Percentiles rank a stretch among this genome's conserved stretches.
Evolutionary conservation across 2,797 vertebrate species (phyloP).

Genomic region (Tamandua tetradactyla): DNA sequence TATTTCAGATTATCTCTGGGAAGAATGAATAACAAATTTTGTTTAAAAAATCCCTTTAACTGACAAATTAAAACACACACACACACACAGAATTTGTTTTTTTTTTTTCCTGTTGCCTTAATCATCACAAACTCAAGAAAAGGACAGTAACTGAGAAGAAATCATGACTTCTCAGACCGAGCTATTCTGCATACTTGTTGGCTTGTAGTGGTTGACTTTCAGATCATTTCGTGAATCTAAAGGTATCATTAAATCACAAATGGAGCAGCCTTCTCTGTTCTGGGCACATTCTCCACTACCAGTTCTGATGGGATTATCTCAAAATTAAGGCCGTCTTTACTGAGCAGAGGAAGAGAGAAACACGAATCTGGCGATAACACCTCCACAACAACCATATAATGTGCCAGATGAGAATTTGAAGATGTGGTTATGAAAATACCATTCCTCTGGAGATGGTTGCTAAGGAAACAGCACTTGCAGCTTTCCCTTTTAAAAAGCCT

Average conservation of each 20-base stretch:
- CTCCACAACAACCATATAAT: accelerated
- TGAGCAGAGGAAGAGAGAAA: not conserved
- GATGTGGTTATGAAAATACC: not conserved
- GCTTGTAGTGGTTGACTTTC: not conserved
- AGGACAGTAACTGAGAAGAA: too few species aligned
- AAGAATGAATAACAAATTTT: not conserved
- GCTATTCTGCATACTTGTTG: too few species aligned
- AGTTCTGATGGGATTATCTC: not conserved
- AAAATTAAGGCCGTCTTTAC: not conserved
- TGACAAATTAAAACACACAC: too few species aligned
- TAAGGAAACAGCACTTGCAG: not conserved
- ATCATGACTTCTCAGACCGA: too few species aligned
- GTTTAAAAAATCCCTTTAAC: not conserved
- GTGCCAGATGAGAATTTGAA: not conserved
- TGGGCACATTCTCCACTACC: not conserved
- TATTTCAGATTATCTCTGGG: not conserved
- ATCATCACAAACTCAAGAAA: not conserved
- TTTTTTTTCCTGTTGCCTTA: not conserved
- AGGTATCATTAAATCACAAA: not conserved
- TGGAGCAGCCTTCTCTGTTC: not conserved
- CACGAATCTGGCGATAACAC: too few species aligned
- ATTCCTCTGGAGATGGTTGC: not conserved
- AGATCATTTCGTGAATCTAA: not conserved
- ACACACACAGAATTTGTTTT: too few species aligned
- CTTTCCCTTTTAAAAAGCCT: not conserved